Base-by-base conservation (phyloP, 2,113 vertebrate genomes). In the Paratilapia polleni region DNA sequence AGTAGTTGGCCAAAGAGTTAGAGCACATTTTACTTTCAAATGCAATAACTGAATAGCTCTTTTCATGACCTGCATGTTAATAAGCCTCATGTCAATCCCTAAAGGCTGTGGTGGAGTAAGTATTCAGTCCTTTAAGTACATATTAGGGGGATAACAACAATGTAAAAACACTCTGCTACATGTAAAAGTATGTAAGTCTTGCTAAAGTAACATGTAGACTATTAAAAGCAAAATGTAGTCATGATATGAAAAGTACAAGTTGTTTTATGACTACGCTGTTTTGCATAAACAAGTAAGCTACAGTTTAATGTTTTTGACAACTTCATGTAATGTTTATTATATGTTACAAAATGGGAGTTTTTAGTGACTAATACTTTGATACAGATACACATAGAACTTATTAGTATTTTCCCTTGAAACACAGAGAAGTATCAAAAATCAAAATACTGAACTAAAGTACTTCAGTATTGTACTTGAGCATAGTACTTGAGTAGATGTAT, bases 11-110 rank as follows among this genome's bases (percentile, higher is more conserved):
- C 59, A 54, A 70, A 68, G 20, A 83, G 12, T 66, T 36, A 2
- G 11, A 43, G 28, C 28, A 58, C 26, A 77, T 15, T 80, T 84
- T 87, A 41, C 63, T 81, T 85, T 77, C 11, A 79, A 74, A 82
- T 82, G 49, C n/a, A 73, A 14, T n/a, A 73, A 64, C 13, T 43
- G 19, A 74, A 49, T 14, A 15, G 58, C 26, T 85, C 15, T 60
- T 81, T 82, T 79, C 12, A 47, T 49, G 12, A 83, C 64, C 43
- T 47, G 81, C 5, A 59, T 34, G 36, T 60, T 78, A 68, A 63
- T 79, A 52, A 58, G 14, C 5, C 12, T 60, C 24, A 63, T 49
- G 58, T 58, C 38, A 19, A 9, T 61, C 47, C 10, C 77, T 15
- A 28, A 62, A 49, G 28, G 22, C 9, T 80, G 5, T 2, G 22